Base-by-base conservation (phyloP, 2,113 vertebrate species). In the Rhinolophus sinicus region DNA sequence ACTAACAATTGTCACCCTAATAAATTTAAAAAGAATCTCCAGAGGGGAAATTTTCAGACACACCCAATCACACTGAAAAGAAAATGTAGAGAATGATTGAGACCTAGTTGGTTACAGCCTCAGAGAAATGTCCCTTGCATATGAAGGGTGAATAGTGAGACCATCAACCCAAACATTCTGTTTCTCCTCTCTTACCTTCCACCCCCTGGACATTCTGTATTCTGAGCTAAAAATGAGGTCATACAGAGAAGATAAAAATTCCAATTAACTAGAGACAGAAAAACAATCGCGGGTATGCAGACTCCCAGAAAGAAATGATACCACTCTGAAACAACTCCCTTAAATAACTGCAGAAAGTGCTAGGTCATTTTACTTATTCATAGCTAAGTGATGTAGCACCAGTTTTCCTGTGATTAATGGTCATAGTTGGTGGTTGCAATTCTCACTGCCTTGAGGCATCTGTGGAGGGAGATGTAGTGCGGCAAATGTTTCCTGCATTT, bases 11-110 rank as follows among this genome's bases (percentile, higher is more conserved):
- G 40, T 44, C 40, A 44, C 40, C 40, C 40, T 6, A 44, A 44
- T 44, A 44, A 44, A 44, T 44, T 44, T 44, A 6, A 44, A 44
- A 44, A 44, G 97, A 97, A 92, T 95, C 87, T 97, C 95, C 96
- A 90, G 60, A 81, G 12, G 94, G 90, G 6, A 97, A 44, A 54
- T 96, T 97, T 97, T 97, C 88, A 97, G 81, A 90, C 95, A 96
- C 30, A 97, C 72, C 84, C 93, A 95, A 52, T 97, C 93, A 88
- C 93, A 96, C 94, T 96, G 58, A 77, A 96, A 96, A 93, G 65
- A 90, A 96, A 95, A 95, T 16, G 54, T 35, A 78, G 56, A 90
- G 65, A 96, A 54, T 18, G 77, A n/a, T 56, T 19, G 24, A 96
- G 6, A 87, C 8, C 62, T 73, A 92, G 6, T 87, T 75, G 70